These are phyloP conservation scores for Acholoe squamosa DNA, from an alignment of 2,888 invertebrate genomes.

Conservation along the genomic window DNA sequence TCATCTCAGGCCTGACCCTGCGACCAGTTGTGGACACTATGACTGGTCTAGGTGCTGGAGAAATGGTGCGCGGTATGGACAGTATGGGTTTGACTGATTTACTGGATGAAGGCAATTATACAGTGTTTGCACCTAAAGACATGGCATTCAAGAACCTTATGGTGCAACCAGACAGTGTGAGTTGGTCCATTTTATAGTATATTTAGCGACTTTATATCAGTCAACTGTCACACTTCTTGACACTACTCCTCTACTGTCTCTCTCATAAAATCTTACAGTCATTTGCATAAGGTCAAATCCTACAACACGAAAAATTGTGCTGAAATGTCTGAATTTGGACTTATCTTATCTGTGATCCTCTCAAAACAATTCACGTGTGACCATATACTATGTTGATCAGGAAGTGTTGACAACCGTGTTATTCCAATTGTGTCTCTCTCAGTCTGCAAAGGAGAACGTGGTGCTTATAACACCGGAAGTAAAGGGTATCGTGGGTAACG, in stretches of 20 bases:
- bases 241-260: too few relatives aligned
- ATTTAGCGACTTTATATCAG: too few relatives aligned
- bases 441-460: slow-evolving; percentile 58
- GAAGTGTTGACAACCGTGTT: not conserved
- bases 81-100: slow-evolving; percentile 85
- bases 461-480: slow-evolving; percentile 63
- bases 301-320: too few relatives aligned
- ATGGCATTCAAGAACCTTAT: slow-evolving; percentile 85
- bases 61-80: slow-evolving; percentile 84
- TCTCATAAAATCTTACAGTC: too few relatives aligned
- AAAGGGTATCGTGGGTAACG: slow-evolving; percentile 73
- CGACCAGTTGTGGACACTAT: slow-evolving; percentile 84
- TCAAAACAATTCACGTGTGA: too few relatives aligned
- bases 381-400: too few relatives aligned
- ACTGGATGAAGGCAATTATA: slow-evolving; percentile 85
- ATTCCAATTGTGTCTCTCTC: not conserved
- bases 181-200: not conserved
- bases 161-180: slow-evolving; percentile 33
- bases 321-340: too few relatives aligned
- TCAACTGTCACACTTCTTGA: too few relatives aligned
- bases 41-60: slow-evolving; percentile 86
- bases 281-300: too few relatives aligned
- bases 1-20: not conserved
- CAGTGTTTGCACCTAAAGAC: slow-evolving; percentile 87
- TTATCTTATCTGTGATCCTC: too few relatives aligned